Evolutionary conservation across 2,888 invertebrate genomes (phyloP), one percentile per base, ranked within the genome.

Genomic region (Melanchra persicariae): DNA sequence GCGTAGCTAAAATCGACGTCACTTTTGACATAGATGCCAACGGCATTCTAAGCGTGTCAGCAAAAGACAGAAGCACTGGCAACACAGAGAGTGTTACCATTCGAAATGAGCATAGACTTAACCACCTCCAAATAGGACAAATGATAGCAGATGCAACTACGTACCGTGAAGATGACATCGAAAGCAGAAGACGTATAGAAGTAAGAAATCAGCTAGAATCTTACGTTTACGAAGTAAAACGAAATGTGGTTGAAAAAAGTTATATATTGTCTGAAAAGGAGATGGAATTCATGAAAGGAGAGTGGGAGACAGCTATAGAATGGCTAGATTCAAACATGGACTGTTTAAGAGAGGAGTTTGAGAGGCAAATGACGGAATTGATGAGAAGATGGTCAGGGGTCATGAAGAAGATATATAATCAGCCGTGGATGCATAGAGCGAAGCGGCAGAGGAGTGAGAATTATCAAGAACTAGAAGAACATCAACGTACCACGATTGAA

Each of bases 21-120:
- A 93, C 92, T n/a, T 94, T 95, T 65, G 89, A 90, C 2, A 76
- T 94, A 1, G 93, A 94, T 70, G 83, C 77, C 0, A 91, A 93
- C 24, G 92, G 94, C 0, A 92, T 93, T 54, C 71, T 94, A 0
- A 91, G 84, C n/a, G 94, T 94, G 0, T 86, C 87, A 22, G 94
- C 94, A 0, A 85, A 81, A 68, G 94, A 94, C 15, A 82, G 90
- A 51, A 87, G 89, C 37, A 94, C 93, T 0, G 93, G 92, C 0
- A 91, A 89, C 3, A 82, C 77, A 0, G 82, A 93, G 58, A 87
- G 88, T 17, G 80, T 94, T 2, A 87, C 85, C 0, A 92, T 94
- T 15, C 88, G 74, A 68, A 93, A 92, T 54, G 87, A 90, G 0
- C 79, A 91, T 2, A 89, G 93, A 84, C 71, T 93, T 17, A 90